Conservation (phyloP, 2,113 vertebrate species). For the Hippolais icterina region DNA sequence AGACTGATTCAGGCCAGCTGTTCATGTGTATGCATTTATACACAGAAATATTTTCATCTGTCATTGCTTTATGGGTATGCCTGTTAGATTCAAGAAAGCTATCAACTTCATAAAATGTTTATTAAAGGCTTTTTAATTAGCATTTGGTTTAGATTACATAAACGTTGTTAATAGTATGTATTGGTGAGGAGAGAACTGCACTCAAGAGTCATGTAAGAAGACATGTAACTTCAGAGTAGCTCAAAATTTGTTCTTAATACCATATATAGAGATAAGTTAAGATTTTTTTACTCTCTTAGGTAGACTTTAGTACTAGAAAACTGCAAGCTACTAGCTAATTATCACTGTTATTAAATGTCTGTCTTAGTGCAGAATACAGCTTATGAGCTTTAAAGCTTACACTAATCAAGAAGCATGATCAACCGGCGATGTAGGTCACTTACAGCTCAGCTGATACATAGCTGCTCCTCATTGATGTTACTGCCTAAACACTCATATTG, state of each 20-base stretch:
- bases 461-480: not conserved
- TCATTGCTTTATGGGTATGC: not conserved
- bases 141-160: not conserved
- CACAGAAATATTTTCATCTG: not conserved
- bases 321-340: slow-evolving; percentile 22
- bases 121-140: not conserved
- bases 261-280: not conserved
- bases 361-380: slow-evolving; percentile 33
- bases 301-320: not conserved
- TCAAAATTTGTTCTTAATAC: not conserved
- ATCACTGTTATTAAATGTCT: slow-evolving; percentile 24
- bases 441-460: not conserved
- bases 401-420: slow-evolving; percentile 58
- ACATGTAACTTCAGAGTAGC: not conserved
- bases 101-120: not conserved
- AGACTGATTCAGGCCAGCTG: not conserved
- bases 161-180: not conserved
- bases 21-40: not conserved
- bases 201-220: not conserved
- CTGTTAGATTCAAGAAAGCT: not conserved
- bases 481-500: not conserved
- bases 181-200: not conserved
- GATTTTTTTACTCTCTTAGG: not conserved
- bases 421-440: slow-evolving; percentile 42
- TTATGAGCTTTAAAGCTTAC: slow-evolving; percentile 61